Conservation (phyloP, 2,888 invertebrate genomes). For the Brachyopa scutellaris region DNA sequence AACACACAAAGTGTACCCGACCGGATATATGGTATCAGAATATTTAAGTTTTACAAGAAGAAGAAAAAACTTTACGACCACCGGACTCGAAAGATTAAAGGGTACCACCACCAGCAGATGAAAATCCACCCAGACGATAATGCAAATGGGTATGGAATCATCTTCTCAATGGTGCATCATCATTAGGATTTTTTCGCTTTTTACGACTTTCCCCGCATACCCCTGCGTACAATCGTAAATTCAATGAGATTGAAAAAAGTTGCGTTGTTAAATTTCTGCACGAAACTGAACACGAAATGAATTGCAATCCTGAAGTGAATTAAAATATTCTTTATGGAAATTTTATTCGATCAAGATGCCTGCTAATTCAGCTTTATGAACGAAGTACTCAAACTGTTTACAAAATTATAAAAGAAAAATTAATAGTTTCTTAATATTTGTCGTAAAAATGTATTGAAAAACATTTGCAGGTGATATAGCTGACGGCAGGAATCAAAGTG, state of each 20-base stretch:
- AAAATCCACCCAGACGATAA: conserved; percentile 47
- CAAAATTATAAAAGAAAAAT: too few relatives aligned
- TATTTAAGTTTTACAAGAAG: conserved; percentile 31
- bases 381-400: too few relatives aligned
- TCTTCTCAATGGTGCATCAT: conserved; percentile 23
- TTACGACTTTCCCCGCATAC: conserved; percentile 6
- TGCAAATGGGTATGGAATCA: conserved; percentile 38
- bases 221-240: conserved; percentile 15
- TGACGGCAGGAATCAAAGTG: too few relatives aligned
- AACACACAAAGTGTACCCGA: conserved; percentile 9
- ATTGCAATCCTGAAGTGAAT: conserved; percentile 1
- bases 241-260: conserved; percentile 14
- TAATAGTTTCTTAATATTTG: too few relatives aligned
- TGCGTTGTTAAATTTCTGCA: conserved; percentile 15
- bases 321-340: not conserved
- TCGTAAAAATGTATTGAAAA: too few relatives aligned
- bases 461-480: too few relatives aligned
- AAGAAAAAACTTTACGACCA: conserved; percentile 25
- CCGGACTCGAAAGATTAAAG: conserved; percentile 31
- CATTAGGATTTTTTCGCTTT: conserved; percentile 32
- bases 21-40: conserved; percentile 29
- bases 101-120: conserved; percentile 24
- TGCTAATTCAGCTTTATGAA: too few relatives aligned
- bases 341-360: not conserved
- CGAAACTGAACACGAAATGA: not conserved